Conservation (phyloP, 2,113 vertebrate species). For the Malaclemys terrapin region DNA sequence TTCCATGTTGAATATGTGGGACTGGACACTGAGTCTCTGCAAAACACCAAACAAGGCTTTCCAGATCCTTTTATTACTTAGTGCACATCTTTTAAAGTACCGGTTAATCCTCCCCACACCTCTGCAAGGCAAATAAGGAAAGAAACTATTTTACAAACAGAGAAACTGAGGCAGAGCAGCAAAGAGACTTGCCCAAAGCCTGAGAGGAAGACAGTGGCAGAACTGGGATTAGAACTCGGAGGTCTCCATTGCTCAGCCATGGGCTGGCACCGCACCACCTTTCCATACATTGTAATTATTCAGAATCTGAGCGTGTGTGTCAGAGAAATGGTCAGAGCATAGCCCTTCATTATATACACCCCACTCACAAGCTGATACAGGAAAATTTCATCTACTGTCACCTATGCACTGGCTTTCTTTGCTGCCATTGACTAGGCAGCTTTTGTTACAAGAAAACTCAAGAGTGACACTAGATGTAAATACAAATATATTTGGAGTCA, state of each 20-base stretch:
- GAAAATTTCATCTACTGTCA: neutral
- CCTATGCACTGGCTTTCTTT: neutral
- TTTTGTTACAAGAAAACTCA: neutral
- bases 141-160: no score
- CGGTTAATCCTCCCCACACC: no score
- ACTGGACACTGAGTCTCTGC: no score
- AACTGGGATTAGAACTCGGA: no score
- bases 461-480: neutral
- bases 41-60: neutral
- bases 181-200: no score
- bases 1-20: no score
- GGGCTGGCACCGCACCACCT: fast-evolving
- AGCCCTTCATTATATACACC: neutral
- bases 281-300: neutral
- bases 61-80: no score
- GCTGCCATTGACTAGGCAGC: neutral
- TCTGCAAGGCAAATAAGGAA: no score
- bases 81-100: no score
- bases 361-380: neutral
- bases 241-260: neutral
- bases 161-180: no score
- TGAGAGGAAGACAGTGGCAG: no score
- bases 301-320: neutral
- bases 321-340: neutral
- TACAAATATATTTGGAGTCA: neutral